Base-by-base conservation (phyloP, 2,888 invertebrate species). In the Clepsis dumicolana region DNA sequence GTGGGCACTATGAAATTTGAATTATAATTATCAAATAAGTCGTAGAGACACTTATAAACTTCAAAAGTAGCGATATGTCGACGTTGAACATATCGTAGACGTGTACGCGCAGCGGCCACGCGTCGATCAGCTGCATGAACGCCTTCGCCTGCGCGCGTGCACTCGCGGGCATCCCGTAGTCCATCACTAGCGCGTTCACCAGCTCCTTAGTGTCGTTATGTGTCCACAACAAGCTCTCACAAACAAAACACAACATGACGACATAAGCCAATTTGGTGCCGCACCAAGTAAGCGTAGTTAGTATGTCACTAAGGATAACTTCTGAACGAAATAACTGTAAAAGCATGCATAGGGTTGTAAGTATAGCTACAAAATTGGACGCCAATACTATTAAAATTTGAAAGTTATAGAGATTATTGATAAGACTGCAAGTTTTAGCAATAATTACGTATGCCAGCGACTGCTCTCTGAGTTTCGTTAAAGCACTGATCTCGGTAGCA, bases 1-100 rank as follows among this genome's bases (percentile, higher is more conserved):
- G n/a, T n/a, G n/a, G n/a, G n/a, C 29, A 29, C 16, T 41, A 41
- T 16, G 16, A 16, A 16, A 41, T 32, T 14, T 27, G 53, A 21
- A 29, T 18, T 5, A 54, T 32, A 18, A 50, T 14, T n/a, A 61
- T 61, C 32, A 61, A 50, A 50, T 61, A 61, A 8, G 50, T 61
- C 27, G 61, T 50, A 18, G 50, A 29, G 3, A 71, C 65, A 56
- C 71, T 70, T 50, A 71, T 44, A 53, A 73, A 73, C 41, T 73
- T 73, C 5, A 71, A 65, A 24, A 73, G 60, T 16, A 73, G 32
- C 1, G 70, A 67, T 18, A 71, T 52, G 53, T 73, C 71, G 0
- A 73, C 53, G 25, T 62, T 18, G 35, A 71, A 71, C 70, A 73
- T 71, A 35, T 70, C 67, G 53, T 69, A 73, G 14, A 71, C 65